Evolutionary conservation across 2,888 invertebrate genomes (phyloP).

Genomic region (Caenorhabditis doughertyi): DNA sequence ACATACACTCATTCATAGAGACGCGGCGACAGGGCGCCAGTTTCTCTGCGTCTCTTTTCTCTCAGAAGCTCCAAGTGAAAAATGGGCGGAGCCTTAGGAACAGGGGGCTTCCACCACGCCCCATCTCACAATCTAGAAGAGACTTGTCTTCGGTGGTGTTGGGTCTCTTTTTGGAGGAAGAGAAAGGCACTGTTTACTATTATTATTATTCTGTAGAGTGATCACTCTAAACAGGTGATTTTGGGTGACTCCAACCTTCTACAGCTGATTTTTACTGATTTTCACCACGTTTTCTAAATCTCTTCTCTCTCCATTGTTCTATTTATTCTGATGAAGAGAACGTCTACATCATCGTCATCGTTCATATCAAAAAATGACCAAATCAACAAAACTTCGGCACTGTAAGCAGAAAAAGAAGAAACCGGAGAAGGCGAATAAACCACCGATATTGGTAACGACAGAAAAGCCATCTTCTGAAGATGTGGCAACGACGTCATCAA

Average conservation of each 20-base stretch:
- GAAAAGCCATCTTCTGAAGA: conserved; percentile 21
- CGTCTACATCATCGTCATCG: conserved; percentile 12
- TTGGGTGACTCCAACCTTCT: background rate
- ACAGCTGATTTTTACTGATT: conserved; percentile 25
- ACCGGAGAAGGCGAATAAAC: conserved; percentile 7
- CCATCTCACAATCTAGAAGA: conserved; percentile 47
- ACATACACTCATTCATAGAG: conserved; percentile 33
- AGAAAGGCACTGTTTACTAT: conserved; percentile 3
- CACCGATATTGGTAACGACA: conserved; percentile 12
- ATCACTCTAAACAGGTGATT: conserved; percentile 16
- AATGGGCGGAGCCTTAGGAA: conserved; percentile 37
- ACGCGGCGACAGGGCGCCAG: conserved; percentile 44
- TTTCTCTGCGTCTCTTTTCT: conserved; percentile 32
- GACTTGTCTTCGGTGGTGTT: conserved; percentile 26
- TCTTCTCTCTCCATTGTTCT: background rate
- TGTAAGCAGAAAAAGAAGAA: conserved; percentile 42
- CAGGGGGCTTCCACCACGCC: conserved; percentile 51
- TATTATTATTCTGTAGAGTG: background rate
- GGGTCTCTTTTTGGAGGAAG: background rate
- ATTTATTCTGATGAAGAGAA: conserved; percentile 40
- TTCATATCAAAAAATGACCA: conserved; percentile 37
- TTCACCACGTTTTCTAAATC: conserved; percentile 14
- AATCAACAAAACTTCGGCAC: conserved; percentile 62
- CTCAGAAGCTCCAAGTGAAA: background rate
- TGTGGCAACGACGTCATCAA: conserved; percentile 26